Evolutionary conservation across 2,113 vertebrate genomes (phyloP), one percentile per base, ranked within the genome.

Genomic region (Semnornis frantzii): DNA sequence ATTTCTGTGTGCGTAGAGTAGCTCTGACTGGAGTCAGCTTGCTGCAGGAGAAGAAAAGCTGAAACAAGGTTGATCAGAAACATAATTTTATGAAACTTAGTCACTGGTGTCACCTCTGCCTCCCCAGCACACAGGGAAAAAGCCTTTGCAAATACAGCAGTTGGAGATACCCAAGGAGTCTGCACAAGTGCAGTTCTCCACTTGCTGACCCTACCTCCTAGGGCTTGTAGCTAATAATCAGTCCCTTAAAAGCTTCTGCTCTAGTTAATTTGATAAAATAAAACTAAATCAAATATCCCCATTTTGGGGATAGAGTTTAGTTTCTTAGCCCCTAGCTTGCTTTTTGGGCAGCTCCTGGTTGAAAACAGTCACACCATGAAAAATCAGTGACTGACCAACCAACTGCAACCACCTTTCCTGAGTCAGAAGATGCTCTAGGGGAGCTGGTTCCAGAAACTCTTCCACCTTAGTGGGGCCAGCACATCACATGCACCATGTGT

Each of bases 401-500:
- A 2, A 24, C 44, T 24, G 42, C 1, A 3, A 10, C 42, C 33
- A 4, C 19, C 50, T 8, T 37, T 52, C 33, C 5, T 4, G 10
- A 64, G 28, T 28, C 18, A 25, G 52, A 21, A 44, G 42, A 6
- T 39, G 58, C 27, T 46, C 31, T 5, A 2, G 9, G 9, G 34
- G 37, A 46, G 12, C 11, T 1, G 6, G 19, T 58, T 68, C 24
- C n/a, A 3, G 24, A 62, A 54, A 14, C 63, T 9, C 12, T n/a
- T 39, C 57, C 46, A 5, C 7, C 8, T 7, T 37, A 14, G 10
- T 3, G 2, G 46, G 23, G 48, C 24, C 62, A 27, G 55, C 62
- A 55, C 1, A 3, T 15, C 23, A 8, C 24, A 8, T 5, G 1
- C 17, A 4, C 34, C 10, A 17, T 6, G 1, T 3, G 5, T 11